These are phyloP conservation scores for Ciconia nigra DNA, from an alignment of 2,797 vertebrate species.

Conservation along the genomic window DNA sequence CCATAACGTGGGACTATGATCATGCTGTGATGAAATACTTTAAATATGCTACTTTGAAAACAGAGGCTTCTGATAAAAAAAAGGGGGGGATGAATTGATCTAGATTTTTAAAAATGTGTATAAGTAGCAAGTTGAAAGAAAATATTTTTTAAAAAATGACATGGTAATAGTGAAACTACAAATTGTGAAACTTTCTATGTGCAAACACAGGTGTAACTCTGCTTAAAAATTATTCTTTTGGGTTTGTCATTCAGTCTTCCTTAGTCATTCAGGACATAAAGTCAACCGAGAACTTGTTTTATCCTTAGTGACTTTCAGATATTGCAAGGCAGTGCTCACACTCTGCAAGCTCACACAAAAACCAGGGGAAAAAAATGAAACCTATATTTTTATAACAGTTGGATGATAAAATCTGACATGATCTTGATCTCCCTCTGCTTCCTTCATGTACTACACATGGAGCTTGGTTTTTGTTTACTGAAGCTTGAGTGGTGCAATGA, in stretches of 20 bases:
- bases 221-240: neutral
- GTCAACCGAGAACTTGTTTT: neutral
- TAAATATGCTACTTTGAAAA: neutral
- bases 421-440: neutral
- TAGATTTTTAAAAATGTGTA: neutral
- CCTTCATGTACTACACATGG: neutral
- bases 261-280: neutral
- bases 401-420: neutral
- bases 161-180: neutral
- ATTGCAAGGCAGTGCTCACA: neutral
- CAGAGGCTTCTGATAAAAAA: neutral
- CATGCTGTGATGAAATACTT: neutral
- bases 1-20: fast-evolving
- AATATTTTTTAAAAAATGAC: neutral
- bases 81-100: fast-evolving
- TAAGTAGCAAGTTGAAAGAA: neutral
- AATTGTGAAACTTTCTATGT: neutral
- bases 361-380: neutral
- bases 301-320: neutral
- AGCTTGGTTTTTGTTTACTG: neutral
- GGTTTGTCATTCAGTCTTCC: neutral
- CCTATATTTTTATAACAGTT: neutral
- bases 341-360: neutral
- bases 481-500: neutral
- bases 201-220: neutral